Evolutionary conservation across 1,140 invertebrate species (phyloP), one percentile per base, ranked within the genome.

Genomic region (Leucophenga varia): DNA sequence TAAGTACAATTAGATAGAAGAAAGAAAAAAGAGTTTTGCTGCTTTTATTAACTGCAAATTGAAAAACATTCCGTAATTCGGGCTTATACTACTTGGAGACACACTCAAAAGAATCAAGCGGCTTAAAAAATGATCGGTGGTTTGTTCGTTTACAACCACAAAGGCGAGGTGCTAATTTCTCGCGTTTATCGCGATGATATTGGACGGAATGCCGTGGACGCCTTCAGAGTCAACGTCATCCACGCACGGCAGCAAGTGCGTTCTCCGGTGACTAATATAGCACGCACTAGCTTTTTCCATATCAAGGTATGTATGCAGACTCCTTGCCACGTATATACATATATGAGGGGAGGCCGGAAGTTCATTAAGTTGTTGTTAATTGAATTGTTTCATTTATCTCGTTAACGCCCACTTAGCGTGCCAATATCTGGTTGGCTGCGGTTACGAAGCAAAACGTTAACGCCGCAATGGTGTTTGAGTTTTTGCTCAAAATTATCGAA

Each of bases 361-460:
- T 42, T 16, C 14, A n/a, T 25, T 25, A 25, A 25, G 5, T 25
- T 6, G 10, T 25, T 25, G 22, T 10, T 25, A 25, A 6, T 25
- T 5, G 5, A 10, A 25, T 19, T 13, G 10, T 19, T 30, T 49
- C 16, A 9, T 69, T 9, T 3, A 39, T 39, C 37, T 18, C 35
- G 12, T n/a, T 34, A 13, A n/a, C n/a, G n/a, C n/a, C n/a, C n/a
- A n/a, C n/a, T 71, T 79, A 88, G 84, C 80, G 93, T 49, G 93
- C 95, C 3, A 99, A 99, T 77, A 97, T 99, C 57, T 99, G 97
- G 97, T 78, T 99, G 50, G 96, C 96, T 20, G 97, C 96, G 6
- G 97, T 99, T 1, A 98, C 97, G 3, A 97, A 98, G 78, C 96
- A 99, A 78, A 99, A 99, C 91, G 95, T 99, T 19, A 99, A 99